Percentiles rank a stretch among this genome's conserved stretches.
Conservation (phyloP, 2,797 vertebrate genomes). For the Myotis vivesi region DNA sequence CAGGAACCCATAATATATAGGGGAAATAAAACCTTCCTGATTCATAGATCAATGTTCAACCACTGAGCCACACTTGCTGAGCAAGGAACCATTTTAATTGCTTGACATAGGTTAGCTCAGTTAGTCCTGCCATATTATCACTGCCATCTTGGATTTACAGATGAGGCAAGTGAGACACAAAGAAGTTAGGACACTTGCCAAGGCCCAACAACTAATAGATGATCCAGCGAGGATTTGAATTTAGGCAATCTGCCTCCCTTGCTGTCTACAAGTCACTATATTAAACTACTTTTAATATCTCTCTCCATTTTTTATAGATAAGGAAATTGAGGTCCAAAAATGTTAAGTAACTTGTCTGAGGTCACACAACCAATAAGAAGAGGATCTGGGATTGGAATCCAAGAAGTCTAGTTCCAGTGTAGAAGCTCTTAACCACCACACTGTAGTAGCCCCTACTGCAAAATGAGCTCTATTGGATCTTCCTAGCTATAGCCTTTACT, state of each 20-base stretch:
- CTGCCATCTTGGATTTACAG: not conserved
- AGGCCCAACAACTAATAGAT: not conserved
- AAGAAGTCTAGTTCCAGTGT: not conserved
- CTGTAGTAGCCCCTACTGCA: not conserved
- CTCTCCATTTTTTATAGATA: not conserved
- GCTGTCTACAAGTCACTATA: not conserved
- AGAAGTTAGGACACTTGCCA: not conserved
- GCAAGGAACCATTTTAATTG: not conserved
- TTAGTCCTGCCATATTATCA: slow-evolving; percentile 17
- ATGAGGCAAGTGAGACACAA: not conserved
- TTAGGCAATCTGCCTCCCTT: not conserved
- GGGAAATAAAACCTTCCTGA: no score
- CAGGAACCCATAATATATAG: not conserved
- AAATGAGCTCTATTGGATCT: not conserved
- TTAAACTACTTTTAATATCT: not conserved
- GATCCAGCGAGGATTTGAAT: not conserved
- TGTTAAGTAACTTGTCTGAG: slow-evolving; percentile 29
- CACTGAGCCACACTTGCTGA: no score
- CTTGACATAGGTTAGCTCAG: not conserved
- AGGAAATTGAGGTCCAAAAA: slow-evolving; percentile 1
- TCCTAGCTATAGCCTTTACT: not conserved
- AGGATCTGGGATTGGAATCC: not conserved
- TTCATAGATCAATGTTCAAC: no score
- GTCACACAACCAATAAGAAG: not conserved
- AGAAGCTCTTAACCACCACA: not conserved